Evolutionary conservation across 2,888 invertebrate genomes (phyloP).

Genomic region (Diarsia rubi): DNA sequence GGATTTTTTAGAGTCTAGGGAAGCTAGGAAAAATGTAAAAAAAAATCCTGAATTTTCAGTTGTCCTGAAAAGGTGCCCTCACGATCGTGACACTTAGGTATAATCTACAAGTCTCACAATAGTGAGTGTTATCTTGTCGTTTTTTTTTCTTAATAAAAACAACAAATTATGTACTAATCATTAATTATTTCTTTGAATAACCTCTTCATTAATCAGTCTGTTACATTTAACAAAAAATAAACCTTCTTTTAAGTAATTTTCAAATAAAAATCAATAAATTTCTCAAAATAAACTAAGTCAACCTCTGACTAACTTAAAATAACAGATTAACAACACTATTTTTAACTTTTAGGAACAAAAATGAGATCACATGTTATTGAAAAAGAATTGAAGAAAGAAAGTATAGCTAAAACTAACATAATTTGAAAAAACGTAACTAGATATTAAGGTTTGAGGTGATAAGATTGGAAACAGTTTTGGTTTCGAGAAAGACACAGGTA

Average conservation of each 20-base stretch:
- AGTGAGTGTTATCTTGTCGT: not conserved
- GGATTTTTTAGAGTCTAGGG: no score
- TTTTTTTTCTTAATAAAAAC: not conserved
- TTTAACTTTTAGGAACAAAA: conserved; percentile 2
- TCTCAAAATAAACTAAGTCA: not conserved
- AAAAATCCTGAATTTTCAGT: not conserved
- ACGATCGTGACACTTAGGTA: conserved; percentile 2
- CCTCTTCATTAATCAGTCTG: conserved; percentile 2
- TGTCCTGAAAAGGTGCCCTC: no score
- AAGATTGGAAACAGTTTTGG: not conserved
- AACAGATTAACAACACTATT: no score
- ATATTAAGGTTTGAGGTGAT: conserved; percentile 11
- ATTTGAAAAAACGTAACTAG: not conserved
- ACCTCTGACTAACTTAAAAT: not conserved
- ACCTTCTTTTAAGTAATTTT: not conserved
- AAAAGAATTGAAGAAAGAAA: no score
- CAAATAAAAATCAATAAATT: not conserved
- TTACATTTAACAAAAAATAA: not conserved
- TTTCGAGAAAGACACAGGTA: conserved; percentile 11
- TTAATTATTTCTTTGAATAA: conserved; percentile 2
- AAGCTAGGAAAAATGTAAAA: no score
- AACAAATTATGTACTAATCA: not conserved
- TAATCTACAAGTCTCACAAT: conserved; percentile 8
- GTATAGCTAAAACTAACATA: no score
- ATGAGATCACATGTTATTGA: not conserved